A percentile compares a stretch with the other conserved stretches of the same genome.
Evolutionary conservation across 2,113 vertebrate genomes (phyloP).

Genomic region (Nerophis lumbriciformis): DNA sequence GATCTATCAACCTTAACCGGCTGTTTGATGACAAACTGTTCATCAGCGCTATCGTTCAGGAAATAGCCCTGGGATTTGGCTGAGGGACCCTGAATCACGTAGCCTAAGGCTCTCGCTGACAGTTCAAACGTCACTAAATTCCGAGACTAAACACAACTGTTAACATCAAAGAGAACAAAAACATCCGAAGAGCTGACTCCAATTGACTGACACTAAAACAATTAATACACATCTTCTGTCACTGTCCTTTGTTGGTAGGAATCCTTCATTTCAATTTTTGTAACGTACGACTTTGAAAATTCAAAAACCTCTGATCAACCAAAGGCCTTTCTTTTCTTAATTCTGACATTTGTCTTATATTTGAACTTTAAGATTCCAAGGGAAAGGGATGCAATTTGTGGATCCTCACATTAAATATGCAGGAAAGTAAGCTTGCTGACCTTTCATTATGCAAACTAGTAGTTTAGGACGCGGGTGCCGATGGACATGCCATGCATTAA

Average conservation of each 20-base stretch:
- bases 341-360: background rate
- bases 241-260: background rate
- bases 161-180: background rate
- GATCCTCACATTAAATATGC: background rate
- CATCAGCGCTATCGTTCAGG: constrained; percentile 1
- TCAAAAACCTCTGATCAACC: background rate
- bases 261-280: background rate
- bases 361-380: background rate
- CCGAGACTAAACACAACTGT: background rate
- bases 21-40: constrained; percentile 1
- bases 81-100: background rate
- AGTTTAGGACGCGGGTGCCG: background rate
- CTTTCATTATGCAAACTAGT: background rate
- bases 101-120: background rate
- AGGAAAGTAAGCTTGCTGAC: background rate
- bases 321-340: background rate
- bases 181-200: background rate
- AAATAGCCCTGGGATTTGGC: constrained; percentile 1
- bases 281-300: background rate
- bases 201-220: no score
- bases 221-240: background rate
- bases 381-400: background rate
- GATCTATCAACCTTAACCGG: constrained; percentile 7
- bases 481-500: background rate
- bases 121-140: background rate